phyloP scores from a whole-genome alignment of 2,113 vertebrate genomes.

The Oreamnos americanus region DNA sequence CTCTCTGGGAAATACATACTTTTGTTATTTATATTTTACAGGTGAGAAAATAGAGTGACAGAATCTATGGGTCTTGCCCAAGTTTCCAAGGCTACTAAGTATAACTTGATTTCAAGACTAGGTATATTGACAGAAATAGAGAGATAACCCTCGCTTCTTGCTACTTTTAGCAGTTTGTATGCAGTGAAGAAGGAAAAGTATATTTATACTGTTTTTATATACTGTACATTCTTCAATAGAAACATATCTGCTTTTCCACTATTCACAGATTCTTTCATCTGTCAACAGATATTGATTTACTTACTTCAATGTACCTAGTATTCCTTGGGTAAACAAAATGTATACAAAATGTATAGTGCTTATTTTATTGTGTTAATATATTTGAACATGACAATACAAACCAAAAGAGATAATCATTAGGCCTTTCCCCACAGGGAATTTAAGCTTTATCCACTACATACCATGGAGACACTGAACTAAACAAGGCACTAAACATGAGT shows the following conservation, averaged over 20 bases:
- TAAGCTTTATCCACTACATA: background rate
- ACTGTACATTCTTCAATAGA: background rate
- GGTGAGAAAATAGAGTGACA: background rate
- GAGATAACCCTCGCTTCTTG: background rate
- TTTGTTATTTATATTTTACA: background rate
- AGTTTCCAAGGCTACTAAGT: background rate
- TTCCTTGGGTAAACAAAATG: background rate
- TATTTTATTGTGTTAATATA: background rate
- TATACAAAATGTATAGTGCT: background rate
- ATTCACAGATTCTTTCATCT: background rate
- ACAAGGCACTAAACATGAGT: background rate
- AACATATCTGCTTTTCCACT: background rate
- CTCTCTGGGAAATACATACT: background rate
- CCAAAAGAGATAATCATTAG: background rate
- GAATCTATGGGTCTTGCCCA: background rate
- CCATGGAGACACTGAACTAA: background rate
- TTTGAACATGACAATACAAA: background rate
- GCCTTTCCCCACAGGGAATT: background rate
- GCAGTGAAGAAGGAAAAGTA: background rate
- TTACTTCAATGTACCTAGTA: background rate
- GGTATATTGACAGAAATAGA: background rate
- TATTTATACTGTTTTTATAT: background rate
- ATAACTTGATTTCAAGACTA: background rate
- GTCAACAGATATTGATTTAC: background rate
- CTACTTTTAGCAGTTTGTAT: background rate